Base-by-base conservation (phyloP, 2,113 vertebrate species). In the Tor tambroides region DNA sequence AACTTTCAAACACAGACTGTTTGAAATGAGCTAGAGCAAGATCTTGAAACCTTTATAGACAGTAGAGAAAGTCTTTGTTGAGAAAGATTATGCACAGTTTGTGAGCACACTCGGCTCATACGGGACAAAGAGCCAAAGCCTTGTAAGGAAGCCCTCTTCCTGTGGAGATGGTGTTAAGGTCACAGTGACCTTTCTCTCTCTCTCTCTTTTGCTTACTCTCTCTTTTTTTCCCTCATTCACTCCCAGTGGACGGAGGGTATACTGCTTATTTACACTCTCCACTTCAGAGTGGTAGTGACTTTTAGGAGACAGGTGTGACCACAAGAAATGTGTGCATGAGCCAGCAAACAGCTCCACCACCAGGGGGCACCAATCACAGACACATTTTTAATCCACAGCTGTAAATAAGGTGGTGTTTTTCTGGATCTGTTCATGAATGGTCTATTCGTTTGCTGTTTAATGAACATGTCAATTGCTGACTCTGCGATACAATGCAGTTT, bases 331-430 rank as follows among this genome's bases (percentile, higher is more conserved):
- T 87, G 80, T 49, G 56, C 74, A 76, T 75, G 46, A 75, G 78
- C 74, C 56, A 87, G 84, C 30, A 83, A 86, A 84, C 65, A 87
- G 80, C 56, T 82, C 61, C 59, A 76, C 87, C 87, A 88, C 75
- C 56, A 30, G 83, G 83, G 67, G 63, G 80, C 72, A 41, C 79
- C 69, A 76, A 86, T 88, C 63, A 67, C 86, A 87, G 76, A 23
- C 38, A 35, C 49, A 86, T 85, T 89, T 91, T 87, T 86, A 86
- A 90, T 89, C 51, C 59, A 35, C 74, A 86, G 67, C 86, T 86
- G 83, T 86, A 86, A 91, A 90, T 91, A 90, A 69, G 2, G 23
- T 54, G 51, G 80, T 35, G 12, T 65, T 28, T 59, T 59, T 23
- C 56, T 67, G 26, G 26, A 30, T 30, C 63, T 30, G 26, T 6